Conservation (phyloP, 2,113 vertebrate genomes). For the Heterocephalus glaber region DNA sequence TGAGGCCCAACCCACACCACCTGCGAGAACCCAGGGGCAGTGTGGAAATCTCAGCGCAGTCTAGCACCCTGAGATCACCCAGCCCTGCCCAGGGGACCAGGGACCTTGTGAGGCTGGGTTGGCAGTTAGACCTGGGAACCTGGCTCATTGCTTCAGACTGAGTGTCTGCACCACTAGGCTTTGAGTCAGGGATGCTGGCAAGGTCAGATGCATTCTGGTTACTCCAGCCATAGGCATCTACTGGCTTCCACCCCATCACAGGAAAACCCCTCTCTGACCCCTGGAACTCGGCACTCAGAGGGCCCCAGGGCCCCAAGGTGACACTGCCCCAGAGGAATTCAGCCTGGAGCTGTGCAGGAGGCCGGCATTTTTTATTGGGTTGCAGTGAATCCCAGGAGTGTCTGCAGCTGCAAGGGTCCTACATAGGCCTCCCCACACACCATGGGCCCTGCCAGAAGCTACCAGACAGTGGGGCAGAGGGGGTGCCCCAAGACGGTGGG, state of each 20-base stretch:
- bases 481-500: not conserved
- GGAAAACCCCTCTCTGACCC: not conserved
- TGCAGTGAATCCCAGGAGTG: no score
- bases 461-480: not conserved
- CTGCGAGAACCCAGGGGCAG: not conserved
- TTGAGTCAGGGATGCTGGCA: rapidly evolving
- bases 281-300: not conserved
- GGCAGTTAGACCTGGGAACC: not conserved
- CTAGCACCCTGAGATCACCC: not conserved
- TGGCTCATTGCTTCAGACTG: not conserved
- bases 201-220: not conserved
- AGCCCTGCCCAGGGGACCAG: not conserved
- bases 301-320: not conserved
- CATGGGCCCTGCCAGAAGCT: not conserved
- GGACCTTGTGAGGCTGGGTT: not conserved
- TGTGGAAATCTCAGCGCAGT: not conserved
- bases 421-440: no score
- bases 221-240: not conserved
- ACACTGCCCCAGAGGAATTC: not conserved
- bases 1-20: not conserved
- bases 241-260: no score
- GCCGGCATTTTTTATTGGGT: not conserved
- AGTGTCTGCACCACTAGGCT: not conserved
- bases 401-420: not conserved
- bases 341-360: not conserved